A percentile compares a stretch with the other conserved stretches of the same genome.
Evolutionary conservation across 1,140 invertebrate species (phyloP).

Genomic region (Samia ricini): DNA sequence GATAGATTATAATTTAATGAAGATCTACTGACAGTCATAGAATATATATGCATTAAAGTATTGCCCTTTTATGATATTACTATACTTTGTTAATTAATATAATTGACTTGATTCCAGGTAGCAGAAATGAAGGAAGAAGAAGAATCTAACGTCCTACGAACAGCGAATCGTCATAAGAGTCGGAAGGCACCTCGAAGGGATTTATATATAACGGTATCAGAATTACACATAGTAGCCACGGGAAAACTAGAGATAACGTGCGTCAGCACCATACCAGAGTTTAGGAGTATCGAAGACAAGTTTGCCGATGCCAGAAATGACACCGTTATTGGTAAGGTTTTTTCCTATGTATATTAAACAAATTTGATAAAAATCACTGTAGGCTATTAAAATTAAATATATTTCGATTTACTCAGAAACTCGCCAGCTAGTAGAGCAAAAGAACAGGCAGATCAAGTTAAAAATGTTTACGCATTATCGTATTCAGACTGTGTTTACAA

Average conservation of each 20-base stretch:
- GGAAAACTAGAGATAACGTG: conserved; percentile 81
- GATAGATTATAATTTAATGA: not conserved
- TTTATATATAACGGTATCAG: conserved; percentile 75
- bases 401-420: no score
- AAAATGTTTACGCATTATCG: no score
- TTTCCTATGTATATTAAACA: not conserved
- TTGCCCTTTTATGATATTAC: not conserved
- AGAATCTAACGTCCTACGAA: conserved; percentile 40
- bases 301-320: conserved; percentile 73
- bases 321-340: conserved; percentile 56
- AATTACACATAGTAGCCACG: conserved; percentile 79
- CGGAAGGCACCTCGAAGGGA: conserved; percentile 47
- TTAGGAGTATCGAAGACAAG: conserved; percentile 66
- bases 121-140: conserved; percentile 36
- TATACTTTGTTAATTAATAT: not conserved
- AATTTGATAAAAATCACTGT: not conserved
- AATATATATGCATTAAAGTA: not conserved
- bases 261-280: conserved; percentile 82
- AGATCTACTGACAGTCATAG: not conserved
- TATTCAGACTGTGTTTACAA: no score
- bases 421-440: no score
- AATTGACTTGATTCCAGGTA: conserved; percentile 33
- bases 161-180: conserved; percentile 48
- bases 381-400: no score
- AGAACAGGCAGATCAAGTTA: no score